A percentile compares a stretch with the other conserved stretches of the same genome.
Conservation (phyloP, 1,140 invertebrate genomes). For the Neelides sp. region DNA sequence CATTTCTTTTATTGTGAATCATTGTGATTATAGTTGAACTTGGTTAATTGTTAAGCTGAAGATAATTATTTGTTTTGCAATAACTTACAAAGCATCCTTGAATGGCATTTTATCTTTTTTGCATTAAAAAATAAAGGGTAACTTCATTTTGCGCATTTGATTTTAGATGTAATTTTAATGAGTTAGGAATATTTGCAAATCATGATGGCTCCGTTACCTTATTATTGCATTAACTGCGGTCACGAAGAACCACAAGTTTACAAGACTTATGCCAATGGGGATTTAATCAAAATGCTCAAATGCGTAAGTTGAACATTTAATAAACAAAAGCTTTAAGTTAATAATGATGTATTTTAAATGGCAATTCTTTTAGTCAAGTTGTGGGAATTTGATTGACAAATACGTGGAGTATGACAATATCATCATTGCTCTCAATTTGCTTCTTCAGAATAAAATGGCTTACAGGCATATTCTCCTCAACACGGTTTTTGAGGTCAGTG, state of each 20-base stretch:
- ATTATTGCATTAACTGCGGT: constrained; percentile 27
- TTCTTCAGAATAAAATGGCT: constrained; percentile 23
- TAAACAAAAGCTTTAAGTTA: not conserved
- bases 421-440: constrained; percentile 22
- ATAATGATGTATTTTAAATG: not conserved
- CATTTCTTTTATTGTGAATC: no score
- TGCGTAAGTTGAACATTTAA: constrained; percentile 20
- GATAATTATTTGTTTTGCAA: no score
- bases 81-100: no score
- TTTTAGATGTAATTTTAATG: no score
- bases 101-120: no score
- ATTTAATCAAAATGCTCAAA: constrained; percentile 23
- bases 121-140: no score
- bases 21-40: no score
- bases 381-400: constrained; percentile 21
- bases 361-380: constrained; percentile 11
- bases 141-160: no score
- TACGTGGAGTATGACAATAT: constrained; percentile 26
- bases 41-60: no score
- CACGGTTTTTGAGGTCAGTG: constrained; percentile 17
- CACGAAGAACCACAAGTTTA: constrained; percentile 18
- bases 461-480: constrained; percentile 25
- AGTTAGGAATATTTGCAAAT: no score
- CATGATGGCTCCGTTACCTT: constrained; percentile 23
- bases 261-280: constrained; percentile 27